Evolutionary conservation across 1,140 invertebrate genomes (phyloP).

Genomic region (Schmidtea mediterranea): DNA sequence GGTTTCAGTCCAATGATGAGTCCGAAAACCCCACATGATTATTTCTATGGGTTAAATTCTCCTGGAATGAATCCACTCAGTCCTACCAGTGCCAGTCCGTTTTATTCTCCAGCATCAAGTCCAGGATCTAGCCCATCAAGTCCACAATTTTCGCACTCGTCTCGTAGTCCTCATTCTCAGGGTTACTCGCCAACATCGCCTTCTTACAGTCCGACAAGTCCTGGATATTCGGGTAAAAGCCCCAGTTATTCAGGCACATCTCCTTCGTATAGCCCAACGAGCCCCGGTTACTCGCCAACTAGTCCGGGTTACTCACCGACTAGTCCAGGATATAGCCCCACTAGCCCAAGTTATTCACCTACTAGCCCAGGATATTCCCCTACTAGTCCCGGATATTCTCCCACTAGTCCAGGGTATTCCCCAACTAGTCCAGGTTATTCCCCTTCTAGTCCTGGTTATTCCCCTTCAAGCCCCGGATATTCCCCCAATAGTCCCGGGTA

Average conservation of each 20-base stretch:
- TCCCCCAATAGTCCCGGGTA: conserved; percentile 50
- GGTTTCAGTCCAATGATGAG: conserved; percentile 40
- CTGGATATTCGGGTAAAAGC: conserved; percentile 42
- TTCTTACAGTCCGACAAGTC: conserved; percentile 37
- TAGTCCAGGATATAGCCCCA: conserved; percentile 38
- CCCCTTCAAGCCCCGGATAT: conserved; percentile 49
- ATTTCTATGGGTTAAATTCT: conserved; percentile 27
- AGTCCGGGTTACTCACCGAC: conserved; percentile 34
- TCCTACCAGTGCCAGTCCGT: conserved; percentile 31
- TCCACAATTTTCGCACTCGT: conserved; percentile 18
- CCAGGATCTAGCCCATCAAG: conserved; percentile 40
- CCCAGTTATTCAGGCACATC: conserved; percentile 42
- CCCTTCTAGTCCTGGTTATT: conserved; percentile 50
- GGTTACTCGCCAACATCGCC: conserved; percentile 20
- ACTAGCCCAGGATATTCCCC: conserved; percentile 50
- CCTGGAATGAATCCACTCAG: conserved; percentile 29
- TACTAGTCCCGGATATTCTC: conserved; percentile 47
- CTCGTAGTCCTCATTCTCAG: conserved; percentile 33
- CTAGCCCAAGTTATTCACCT: conserved; percentile 56
- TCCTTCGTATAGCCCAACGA: conserved; percentile 41
- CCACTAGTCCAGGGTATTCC: conserved; percentile 18
- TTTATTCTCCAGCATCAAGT: conserved; percentile 33
- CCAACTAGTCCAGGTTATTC: conserved; percentile 32
- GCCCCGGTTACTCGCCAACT: conserved; percentile 44
- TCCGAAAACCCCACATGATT: conserved; percentile 18